Evolutionary conservation across 2,113 vertebrate genomes (phyloP), one percentile per base, ranked within the genome.

Genomic region (Actenoides hombroni): DNA sequence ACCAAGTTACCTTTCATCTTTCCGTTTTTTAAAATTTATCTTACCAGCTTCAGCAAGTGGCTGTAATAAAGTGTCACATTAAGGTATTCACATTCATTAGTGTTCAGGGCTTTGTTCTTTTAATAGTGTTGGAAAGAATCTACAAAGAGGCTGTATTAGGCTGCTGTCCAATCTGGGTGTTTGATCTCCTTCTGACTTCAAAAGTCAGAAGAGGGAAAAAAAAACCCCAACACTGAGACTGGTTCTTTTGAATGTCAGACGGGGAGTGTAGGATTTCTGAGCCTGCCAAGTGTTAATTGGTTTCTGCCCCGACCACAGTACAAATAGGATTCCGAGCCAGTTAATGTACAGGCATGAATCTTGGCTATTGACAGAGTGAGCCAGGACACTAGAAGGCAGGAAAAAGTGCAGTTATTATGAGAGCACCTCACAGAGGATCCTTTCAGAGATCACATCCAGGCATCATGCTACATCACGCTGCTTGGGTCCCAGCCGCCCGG

Each of bases 241-340:
- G 26, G 94, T 92, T 97, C 96, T 98, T 97, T 92, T 97, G 96
- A 98, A 97, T 96, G 96, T 97, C 96, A 98, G 97, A 96, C 37
- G 39, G 74, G 44, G 67, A 91, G 65, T 94, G 94, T 92, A 97
- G 31, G 64, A 97, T 94, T 98, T 97, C 97, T 95, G 92, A 97
- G 96, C 81, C 93, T 97, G 94, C 95, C 97, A 97, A 98, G 97
- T 97, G 96, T 97, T 98, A 98, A 98, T 97, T 98, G 97, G 97
- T 96, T 94, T 97, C 97, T 98, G 97, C 83, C 92, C 96, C 31
- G 70, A 95, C 91, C 95, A 94, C 11, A 40, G 94, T 88, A 97
- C 93, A 97, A 97, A 94, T 96, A 97, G 96, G 95, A 97, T 88
- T 97, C 94, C 75, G 90, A 98, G 96, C 75, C 96, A 98, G 97